Evolutionary conservation across 2,888 invertebrate genomes (phyloP).

Genomic region (Polia nebulosa): DNA sequence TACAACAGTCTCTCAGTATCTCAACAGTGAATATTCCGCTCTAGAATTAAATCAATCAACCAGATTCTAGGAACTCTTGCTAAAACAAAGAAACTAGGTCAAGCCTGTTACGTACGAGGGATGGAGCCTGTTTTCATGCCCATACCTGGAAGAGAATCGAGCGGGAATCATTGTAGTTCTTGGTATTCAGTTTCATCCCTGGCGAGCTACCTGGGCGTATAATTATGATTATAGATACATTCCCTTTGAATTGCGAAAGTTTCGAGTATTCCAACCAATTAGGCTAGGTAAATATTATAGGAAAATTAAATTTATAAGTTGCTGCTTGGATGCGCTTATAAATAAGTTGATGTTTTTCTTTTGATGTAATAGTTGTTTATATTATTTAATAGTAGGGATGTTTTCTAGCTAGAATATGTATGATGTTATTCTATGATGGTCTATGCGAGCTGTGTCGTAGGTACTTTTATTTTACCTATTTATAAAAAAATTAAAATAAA

Average conservation of each 20-base stretch:
- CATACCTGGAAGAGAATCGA: slow-evolving; percentile 6
- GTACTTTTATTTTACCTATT: too few relatives aligned
- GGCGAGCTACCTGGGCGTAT: background rate
- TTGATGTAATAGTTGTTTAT: too few relatives aligned
- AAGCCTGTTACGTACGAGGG: slow-evolving; percentile 3
- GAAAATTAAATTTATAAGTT: too few relatives aligned
- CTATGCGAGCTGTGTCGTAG: too few relatives aligned
- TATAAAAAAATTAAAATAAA: background rate
- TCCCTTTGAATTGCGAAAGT: background rate
- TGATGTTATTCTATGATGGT: too few relatives aligned
- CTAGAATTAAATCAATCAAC: slow-evolving; percentile 19
- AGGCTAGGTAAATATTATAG: too few relatives aligned
- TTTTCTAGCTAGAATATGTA: too few relatives aligned
- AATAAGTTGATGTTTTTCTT: too few relatives aligned
- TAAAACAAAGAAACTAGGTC: slow-evolving; percentile 47
- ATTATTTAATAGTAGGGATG: too few relatives aligned
- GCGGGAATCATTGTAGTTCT: background rate
- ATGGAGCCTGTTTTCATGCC: slow-evolving; percentile 1
- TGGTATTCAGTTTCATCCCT: background rate
- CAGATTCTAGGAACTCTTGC: slow-evolving; percentile 26
- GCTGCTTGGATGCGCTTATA: too few relatives aligned
- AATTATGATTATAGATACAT: background rate
- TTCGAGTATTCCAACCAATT: too few relatives aligned
- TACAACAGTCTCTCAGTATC: too few relatives aligned
- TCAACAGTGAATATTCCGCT: slow-evolving; percentile 27